Percentiles rank a stretch among this genome's conserved stretches.
These are phyloP conservation scores for Periplaneta americana DNA, from an alignment of 1,140 invertebrate genomes.

Conservation along the genomic window DNA sequence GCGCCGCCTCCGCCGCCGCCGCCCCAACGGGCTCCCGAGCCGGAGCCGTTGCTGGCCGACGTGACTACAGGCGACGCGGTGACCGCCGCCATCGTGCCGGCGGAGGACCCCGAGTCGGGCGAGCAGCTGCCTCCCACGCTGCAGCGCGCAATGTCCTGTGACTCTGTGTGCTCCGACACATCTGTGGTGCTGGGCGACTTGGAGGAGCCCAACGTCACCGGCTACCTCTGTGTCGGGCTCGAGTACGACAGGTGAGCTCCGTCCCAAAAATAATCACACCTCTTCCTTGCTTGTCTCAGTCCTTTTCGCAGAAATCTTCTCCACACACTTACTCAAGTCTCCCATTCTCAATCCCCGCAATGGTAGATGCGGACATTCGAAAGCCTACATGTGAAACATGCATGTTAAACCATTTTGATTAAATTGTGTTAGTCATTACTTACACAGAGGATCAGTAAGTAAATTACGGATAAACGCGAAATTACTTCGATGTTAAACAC, in stretches of 20 bases:
- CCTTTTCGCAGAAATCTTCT: too few relatives aligned
- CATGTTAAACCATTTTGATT: too few relatives aligned
- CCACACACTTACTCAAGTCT: too few relatives aligned
- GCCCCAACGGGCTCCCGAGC: slow-evolving; percentile 28
- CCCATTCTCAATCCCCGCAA: too few relatives aligned
- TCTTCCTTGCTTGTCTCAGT: too few relatives aligned
- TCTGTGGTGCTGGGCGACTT: slow-evolving; percentile 65
- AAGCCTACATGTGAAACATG: too few relatives aligned
- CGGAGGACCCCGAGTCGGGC: slow-evolving; percentile 8
- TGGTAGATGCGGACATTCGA: too few relatives aligned
- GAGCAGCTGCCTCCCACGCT: slow-evolving; percentile 30
- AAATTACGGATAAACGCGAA: too few relatives aligned
- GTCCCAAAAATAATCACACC: background rate
- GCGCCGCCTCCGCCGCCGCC: slow-evolving; percentile 24
- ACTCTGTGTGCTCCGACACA: slow-evolving; percentile 77
- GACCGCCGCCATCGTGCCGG: background rate
- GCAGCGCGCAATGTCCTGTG: slow-evolving; percentile 69
- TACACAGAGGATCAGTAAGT: too few relatives aligned
- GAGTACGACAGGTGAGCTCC: slow-evolving; percentile 65
- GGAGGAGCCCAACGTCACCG: slow-evolving; percentile 64
- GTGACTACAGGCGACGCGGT: background rate
- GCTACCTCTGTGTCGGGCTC: slow-evolving; percentile 69
- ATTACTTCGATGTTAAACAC: too few relatives aligned
- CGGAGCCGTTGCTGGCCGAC: slow-evolving; percentile 20
- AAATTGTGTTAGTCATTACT: too few relatives aligned